phyloP scores from a whole-genome alignment of 2,113 vertebrate genomes.

The Eolophus roseicapilla region DNA sequence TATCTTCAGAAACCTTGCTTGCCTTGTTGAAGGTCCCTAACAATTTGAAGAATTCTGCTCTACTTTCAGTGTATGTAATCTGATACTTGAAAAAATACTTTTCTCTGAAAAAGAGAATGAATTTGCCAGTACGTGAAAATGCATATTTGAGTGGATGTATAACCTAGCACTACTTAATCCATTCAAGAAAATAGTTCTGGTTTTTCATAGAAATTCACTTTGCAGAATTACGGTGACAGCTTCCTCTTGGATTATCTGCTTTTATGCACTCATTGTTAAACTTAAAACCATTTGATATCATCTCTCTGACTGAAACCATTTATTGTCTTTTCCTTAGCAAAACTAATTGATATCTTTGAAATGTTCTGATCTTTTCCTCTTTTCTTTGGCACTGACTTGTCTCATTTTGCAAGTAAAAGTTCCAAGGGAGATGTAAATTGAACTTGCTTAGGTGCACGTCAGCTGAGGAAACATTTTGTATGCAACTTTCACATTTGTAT shows the following conservation, averaged over 20 bases:
- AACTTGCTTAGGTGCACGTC: not conserved
- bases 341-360: not conserved
- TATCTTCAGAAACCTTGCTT: not conserved
- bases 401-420: not conserved
- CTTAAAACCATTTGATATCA: not conserved
- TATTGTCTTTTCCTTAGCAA: not conserved
- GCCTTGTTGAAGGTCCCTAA: not conserved
- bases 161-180: not conserved
- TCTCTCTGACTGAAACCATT: not conserved
- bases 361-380: not conserved
- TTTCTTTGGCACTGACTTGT: not conserved
- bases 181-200: not conserved
- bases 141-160: not conserved
- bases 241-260: not conserved
- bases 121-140: not conserved
- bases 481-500: not conserved
- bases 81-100: not conserved
- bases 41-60: not conserved
- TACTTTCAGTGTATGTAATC: not conserved
- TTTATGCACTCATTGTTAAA: not conserved
- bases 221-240: not conserved
- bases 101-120: not conserved
- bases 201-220: not conserved
- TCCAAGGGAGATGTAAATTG: not conserved
- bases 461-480: not conserved